Evolutionary conservation across 1,140 invertebrate genomes (phyloP).

Genomic region (Nomia melanderi): DNA sequence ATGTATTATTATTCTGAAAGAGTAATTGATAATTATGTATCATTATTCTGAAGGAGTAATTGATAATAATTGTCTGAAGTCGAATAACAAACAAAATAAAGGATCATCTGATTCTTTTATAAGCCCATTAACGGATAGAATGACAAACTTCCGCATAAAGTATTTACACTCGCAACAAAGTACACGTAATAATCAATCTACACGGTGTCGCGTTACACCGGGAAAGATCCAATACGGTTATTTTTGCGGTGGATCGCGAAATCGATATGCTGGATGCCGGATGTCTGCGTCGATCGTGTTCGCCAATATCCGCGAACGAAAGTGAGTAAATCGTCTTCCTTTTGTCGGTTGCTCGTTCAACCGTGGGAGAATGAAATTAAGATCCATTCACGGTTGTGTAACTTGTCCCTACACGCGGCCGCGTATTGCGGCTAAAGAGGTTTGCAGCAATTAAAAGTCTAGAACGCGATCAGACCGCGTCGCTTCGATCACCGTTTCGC

Average conservation of each 20-base stretch:
- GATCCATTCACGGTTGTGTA: conserved; percentile 6
- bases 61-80: no score
- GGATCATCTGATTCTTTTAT: no score
- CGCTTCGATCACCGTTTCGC: no score
- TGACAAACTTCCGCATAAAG: no score
- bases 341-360: conserved; percentile 44
- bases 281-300: conserved; percentile 7
- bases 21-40: no score
- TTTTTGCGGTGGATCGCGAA: conserved; percentile 2
- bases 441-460: neutral
- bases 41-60: no score
- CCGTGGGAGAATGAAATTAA: conserved; percentile 43
- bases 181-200: no score
- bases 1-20: no score
- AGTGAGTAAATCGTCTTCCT: conserved; percentile 36
- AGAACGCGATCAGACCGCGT: neutral
- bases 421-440: neutral
- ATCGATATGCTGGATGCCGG: conserved; percentile 23
- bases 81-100: no score
- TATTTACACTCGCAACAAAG: no score
- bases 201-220: neutral
- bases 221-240: neutral
- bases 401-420: neutral
- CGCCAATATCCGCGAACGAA: conserved; percentile 47
- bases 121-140: no score